Base-by-base conservation (phyloP, 2,888 invertebrate genomes). In the Pammene fasciana region DNA sequence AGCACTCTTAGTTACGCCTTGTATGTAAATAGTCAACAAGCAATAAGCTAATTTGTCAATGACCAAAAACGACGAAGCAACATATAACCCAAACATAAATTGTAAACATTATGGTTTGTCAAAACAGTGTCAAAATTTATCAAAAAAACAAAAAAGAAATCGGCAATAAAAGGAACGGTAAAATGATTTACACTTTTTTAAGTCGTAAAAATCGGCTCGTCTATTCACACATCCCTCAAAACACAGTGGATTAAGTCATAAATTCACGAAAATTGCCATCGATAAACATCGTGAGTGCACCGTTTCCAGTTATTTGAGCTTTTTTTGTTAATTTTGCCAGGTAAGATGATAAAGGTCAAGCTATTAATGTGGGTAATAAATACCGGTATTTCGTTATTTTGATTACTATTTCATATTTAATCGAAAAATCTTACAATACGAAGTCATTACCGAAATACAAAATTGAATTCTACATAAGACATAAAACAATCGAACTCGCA, bases 251-350 rank as follows among this genome's bases (percentile, higher is more conserved):
- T 91, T 90, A 88, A 90, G 92, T 87, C 88, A 90, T 92, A 90
- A 88, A 85, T 92, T 89, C 88, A 81, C 83, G 86, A 87, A 87
- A 90, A 90, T 90, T 82, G 90, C 82, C 82, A 76, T 73, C 80
- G 91, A 91, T 92, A 85, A 62, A 74, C 71, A 88, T 86, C 87
- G 67, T 72, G 75, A 77, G 83, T 81, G 79, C 84, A 75, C 74
- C 72, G 74, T 79, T 79, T 75, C 76, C 68, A 60, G 57, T 65
- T 46, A 64, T 45, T 59, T 59, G 5, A 54, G 18, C 46, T 52
- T 38, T 41, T 54, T 70, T 65, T 60, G 38, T 38, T 9, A 14
- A 54, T 45, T 60, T 68, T 68, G 36, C 14, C 65, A 65, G 70
- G 65, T 70, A 70, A 52, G 38, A 52, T 14, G 56, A 59, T 18